A percentile compares a stretch with the other conserved stretches of the same genome.
These are phyloP conservation scores for Lepeophtheirus nordmannii DNA, from an alignment of 2,888 invertebrate species.

Conservation along the genomic window DNA sequence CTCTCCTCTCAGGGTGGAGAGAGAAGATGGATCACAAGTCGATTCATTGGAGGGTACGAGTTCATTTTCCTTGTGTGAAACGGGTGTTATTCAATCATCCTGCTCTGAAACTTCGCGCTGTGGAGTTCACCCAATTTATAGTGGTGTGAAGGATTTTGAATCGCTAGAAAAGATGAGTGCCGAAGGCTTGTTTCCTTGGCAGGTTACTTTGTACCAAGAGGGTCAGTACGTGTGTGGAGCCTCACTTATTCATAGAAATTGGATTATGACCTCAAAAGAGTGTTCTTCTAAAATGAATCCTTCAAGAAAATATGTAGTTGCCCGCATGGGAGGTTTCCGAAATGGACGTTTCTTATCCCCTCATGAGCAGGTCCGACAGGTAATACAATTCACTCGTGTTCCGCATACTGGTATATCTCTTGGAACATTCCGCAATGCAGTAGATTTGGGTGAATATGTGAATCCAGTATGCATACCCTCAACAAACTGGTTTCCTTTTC, in stretches of 20 bases:
- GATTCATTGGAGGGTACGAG: not conserved
- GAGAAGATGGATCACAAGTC: not conserved
- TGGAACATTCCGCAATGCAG: not conserved
- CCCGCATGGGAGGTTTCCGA: conserved; percentile 7
- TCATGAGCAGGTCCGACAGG: conserved; percentile 10
- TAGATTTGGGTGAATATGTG: conserved; percentile 8
- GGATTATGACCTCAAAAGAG: conserved; percentile 10
- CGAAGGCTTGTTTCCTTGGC: conserved; percentile 18
- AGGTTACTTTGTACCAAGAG: conserved; percentile 12
- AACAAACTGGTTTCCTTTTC: conserved; percentile 8
- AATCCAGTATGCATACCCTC: conserved; percentile 3
- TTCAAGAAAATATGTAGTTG: not conserved
- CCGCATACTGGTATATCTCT: conserved; percentile 6
- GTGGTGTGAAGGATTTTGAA: not conserved
- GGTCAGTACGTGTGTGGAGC: conserved; percentile 8
- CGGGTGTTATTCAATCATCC: not conserved
- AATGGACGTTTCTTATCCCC: not conserved
- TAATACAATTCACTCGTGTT: conserved; percentile 5
- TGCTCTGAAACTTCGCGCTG: not conserved
- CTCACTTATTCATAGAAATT: not conserved
- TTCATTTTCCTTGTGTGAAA: not conserved
- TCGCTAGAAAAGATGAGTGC: not conserved
- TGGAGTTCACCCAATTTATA: conserved; percentile 7
- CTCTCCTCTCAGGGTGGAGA: not conserved
- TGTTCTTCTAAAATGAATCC: conserved; percentile 8